A percentile compares a stretch with the other conserved stretches of the same genome.
Evolutionary conservation across 2,113 vertebrate genomes (phyloP).

Genomic region (Gopherus flavomarginatus): DNA sequence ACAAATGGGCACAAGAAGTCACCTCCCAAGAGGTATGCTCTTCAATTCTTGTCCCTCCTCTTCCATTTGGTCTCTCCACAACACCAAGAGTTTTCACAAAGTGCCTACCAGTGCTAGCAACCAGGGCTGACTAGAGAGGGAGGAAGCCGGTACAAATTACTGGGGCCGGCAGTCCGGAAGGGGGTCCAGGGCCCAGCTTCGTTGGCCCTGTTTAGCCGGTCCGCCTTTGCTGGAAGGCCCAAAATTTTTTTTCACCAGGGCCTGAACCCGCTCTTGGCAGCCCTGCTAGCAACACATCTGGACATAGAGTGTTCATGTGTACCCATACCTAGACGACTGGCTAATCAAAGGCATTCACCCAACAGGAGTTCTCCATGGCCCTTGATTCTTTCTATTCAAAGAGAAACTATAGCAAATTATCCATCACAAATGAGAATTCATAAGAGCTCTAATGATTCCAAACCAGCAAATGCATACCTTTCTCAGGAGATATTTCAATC

Average conservation of each 20-base stretch:
- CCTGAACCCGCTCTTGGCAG: too few relatives aligned
- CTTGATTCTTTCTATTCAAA: background rate
- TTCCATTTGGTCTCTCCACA: background rate
- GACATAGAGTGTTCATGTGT: background rate
- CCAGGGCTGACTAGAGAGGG: too few relatives aligned
- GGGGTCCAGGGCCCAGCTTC: too few relatives aligned
- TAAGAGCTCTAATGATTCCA: background rate
- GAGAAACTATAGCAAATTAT: background rate
- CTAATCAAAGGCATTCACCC: background rate
- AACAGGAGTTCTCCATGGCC: background rate
- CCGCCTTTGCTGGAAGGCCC: too few relatives aligned
- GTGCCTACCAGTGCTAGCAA: background rate
- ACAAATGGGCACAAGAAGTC: too few relatives aligned
- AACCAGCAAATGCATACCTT: background rate
- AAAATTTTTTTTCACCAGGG: too few relatives aligned
- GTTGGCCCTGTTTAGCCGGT: too few relatives aligned
- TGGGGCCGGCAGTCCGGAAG: too few relatives aligned
- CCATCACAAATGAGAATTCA: background rate
- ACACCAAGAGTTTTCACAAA: background rate
- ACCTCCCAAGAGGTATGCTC: too few relatives aligned
- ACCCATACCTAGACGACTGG: background rate
- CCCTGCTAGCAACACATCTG: background rate
- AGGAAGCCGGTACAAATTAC: too few relatives aligned
- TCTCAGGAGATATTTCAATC: background rate
- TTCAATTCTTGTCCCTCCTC: too few relatives aligned